Evolutionary conservation across 1,140 invertebrate species (phyloP).

Genomic region (Nasonia giraulti): DNA sequence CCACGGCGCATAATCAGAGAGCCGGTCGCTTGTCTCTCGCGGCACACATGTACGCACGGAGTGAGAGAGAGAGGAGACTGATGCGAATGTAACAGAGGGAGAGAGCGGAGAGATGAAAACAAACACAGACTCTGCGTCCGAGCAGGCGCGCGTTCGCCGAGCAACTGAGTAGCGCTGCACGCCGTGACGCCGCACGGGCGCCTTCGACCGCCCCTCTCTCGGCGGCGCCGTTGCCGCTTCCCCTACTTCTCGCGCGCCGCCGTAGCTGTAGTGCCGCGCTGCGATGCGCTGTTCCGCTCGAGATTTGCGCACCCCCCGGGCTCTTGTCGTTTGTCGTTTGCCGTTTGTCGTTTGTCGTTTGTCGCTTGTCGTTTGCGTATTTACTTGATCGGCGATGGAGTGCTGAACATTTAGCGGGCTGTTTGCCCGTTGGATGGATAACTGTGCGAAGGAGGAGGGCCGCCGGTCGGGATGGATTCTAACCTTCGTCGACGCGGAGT

Average conservation of each 20-base stretch:
- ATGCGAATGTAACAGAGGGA: background rate
- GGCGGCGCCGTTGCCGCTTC: conserved; percentile 47
- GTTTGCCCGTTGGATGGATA: background rate
- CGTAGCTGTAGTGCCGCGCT: background rate
- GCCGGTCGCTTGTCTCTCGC: background rate
- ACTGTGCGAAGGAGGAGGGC: background rate
- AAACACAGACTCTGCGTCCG: background rate
- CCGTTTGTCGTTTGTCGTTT: background rate
- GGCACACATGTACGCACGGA: background rate
- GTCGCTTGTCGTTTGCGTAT: too few species aligned
- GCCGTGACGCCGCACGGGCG: background rate
- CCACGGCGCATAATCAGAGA: background rate
- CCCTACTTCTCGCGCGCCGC: conserved; percentile 30
- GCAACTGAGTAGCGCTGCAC: conserved; percentile 60
- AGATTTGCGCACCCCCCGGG: background rate
- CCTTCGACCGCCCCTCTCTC: conserved; percentile 52
- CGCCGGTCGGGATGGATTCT: background rate
- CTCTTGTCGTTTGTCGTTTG: background rate
- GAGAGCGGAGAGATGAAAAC: background rate
- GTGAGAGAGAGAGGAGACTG: background rate
- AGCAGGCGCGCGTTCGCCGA: conserved; percentile 63
- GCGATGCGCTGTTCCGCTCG: too few species aligned
- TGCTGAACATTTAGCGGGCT: background rate
- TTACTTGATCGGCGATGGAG: background rate
- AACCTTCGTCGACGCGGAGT: too few species aligned